Evolutionary conservation across 2,113 vertebrate species (phyloP).

Genomic region (Hippocampus zosterae): DNA sequence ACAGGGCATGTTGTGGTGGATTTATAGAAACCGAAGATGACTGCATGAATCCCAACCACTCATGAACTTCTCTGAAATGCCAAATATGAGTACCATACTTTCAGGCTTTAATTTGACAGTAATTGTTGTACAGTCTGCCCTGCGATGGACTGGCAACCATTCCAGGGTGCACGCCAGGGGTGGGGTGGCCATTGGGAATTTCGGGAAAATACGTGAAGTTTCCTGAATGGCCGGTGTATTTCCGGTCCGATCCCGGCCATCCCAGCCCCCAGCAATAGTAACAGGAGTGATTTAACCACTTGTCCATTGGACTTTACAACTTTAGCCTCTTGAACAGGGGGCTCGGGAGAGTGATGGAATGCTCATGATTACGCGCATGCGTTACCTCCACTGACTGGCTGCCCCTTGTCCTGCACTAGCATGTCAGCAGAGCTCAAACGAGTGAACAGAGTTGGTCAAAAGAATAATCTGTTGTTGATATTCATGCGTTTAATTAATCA

Average conservation of each 20-base stretch:
- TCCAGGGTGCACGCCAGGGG: not conserved
- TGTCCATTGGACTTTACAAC: not conserved
- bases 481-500: constrained; percentile 44
- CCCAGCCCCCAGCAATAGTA: not conserved
- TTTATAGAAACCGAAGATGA: constrained; percentile 57
- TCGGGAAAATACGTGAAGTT: no score
- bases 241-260: no score
- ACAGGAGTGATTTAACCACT: not conserved
- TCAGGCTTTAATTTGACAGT: not conserved
- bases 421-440: constrained; percentile 48
- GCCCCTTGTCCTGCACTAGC: constrained; percentile 51
- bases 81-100: constrained; percentile 8
- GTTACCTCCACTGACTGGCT: constrained; percentile 53
- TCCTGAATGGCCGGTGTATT: no score
- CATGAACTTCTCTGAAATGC: constrained; percentile 2
- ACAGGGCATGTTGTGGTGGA: constrained; percentile 70
- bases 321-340: not conserved
- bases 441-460: constrained; percentile 1
- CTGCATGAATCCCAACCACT: constrained; percentile 39
- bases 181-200: no score
- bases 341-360: not conserved
- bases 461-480: constrained; percentile 8
- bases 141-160: not conserved
- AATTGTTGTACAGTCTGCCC: not conserved
- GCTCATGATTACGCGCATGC: constrained; percentile 57